Conservation (phyloP, 2,888 invertebrate genomes). For the Drosophila pseudotakahashii region DNA sequence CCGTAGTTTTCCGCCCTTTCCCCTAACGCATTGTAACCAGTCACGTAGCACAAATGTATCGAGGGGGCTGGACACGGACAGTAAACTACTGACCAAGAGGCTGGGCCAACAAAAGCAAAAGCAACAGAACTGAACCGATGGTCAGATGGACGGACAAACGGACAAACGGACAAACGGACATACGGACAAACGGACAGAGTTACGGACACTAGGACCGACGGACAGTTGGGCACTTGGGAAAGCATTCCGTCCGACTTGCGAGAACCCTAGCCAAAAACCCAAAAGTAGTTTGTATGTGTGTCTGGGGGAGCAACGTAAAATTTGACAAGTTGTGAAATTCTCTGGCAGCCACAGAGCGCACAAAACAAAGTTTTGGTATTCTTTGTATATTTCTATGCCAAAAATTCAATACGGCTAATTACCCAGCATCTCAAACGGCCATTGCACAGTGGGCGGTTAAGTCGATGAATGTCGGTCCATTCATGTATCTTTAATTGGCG, state of each 20-base stretch:
- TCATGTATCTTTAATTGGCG: slow-evolving; percentile 13
- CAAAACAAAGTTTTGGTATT: slow-evolving; percentile 72
- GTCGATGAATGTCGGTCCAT: background rate
- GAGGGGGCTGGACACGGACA: slow-evolving; percentile 70
- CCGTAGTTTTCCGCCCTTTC: slow-evolving; percentile 33
- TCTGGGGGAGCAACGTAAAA: slow-evolving; percentile 60
- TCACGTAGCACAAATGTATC: slow-evolving; percentile 77
- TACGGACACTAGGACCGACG: slow-evolving; percentile 12
- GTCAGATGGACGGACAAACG: slow-evolving; percentile 45
- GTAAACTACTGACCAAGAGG: slow-evolving; percentile 70
- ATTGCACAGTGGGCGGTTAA: slow-evolving; percentile 35
- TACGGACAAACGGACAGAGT: background rate
- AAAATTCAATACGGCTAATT: slow-evolving; percentile 77
- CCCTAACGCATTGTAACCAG: slow-evolving; percentile 62
- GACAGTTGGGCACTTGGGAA: slow-evolving; percentile 25
- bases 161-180: slow-evolving; percentile 2
- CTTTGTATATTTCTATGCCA: slow-evolving; percentile 73
- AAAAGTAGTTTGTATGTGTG: slow-evolving; percentile 42
- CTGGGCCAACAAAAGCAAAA: slow-evolving; percentile 29
- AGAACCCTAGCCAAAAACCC: slow-evolving; percentile 18
- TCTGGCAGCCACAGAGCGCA: slow-evolving; percentile 68
- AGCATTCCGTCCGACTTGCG: slow-evolving; percentile 28
- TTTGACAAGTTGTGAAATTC: slow-evolving; percentile 78
- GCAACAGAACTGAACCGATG: slow-evolving; percentile 30
- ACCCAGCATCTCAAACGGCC: slow-evolving; percentile 59